These are phyloP conservation scores for Hypsibius dujardini DNA, from an alignment of 1,140 invertebrate genomes.

Conservation along the genomic window DNA sequence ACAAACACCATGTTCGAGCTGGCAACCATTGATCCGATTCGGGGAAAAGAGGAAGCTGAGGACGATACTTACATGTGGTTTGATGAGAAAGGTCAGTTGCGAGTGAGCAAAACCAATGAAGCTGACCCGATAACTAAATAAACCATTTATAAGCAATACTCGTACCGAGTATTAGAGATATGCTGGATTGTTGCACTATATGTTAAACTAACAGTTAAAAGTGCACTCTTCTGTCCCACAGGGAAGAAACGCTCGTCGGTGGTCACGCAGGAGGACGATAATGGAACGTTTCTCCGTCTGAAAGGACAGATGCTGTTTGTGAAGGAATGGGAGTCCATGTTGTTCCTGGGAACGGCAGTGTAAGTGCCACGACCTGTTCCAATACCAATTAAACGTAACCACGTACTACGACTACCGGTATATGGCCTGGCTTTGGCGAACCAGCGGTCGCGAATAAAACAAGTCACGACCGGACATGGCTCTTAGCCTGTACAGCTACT, in stretches of 20 bases:
- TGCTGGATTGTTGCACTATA: not conserved
- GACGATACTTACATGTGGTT: conserved; percentile 5
- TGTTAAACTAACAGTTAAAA: not conserved
- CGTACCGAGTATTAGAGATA: not conserved
- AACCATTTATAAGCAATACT: not conserved
- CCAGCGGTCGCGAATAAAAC: no score
- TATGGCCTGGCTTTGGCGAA: no score
- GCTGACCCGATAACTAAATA: not conserved
- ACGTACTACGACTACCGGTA: not conserved
- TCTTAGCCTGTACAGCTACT: no score
- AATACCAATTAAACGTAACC: not conserved
- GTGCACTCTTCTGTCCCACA: not conserved
- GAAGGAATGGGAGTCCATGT: conserved; percentile 89
- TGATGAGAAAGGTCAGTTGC: not conserved
- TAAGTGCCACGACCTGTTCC: conserved; percentile 28
- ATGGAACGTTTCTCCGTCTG: conserved; percentile 53
- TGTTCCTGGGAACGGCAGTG: conserved; percentile 83
- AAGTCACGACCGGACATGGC: no score
- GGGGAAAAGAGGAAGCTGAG: conserved; percentile 18
- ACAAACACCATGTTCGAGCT: conserved; percentile 90
- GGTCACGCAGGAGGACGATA: conserved; percentile 31
- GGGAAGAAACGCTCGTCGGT: conserved; percentile 12
- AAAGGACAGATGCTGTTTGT: conserved; percentile 96
- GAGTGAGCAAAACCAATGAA: no score
- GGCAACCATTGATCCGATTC: conserved; percentile 59